Conservation (phyloP, 1,140 invertebrate species). For the Megalopta genalis region DNA sequence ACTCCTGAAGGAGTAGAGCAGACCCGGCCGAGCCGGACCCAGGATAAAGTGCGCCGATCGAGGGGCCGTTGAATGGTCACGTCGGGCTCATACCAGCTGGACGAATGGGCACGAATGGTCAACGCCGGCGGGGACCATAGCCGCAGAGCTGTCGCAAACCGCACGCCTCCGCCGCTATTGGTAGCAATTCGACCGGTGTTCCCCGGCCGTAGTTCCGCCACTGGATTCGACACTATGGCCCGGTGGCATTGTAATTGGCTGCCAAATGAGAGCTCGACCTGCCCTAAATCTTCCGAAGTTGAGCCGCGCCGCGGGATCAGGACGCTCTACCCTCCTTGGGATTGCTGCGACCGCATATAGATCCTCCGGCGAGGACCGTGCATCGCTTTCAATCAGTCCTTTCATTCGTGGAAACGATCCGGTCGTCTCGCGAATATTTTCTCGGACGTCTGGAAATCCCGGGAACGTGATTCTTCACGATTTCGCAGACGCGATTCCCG, state of each 20-base stretch:
- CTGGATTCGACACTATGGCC: conserved; percentile 64
- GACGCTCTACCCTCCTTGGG: conserved; percentile 36
- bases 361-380: too few relatives aligned
- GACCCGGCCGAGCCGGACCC: not conserved
- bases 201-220: conserved; percentile 57
- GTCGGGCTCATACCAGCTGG: not conserved
- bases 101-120: not conserved
- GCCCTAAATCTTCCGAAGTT: conserved; percentile 68
- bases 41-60: conserved; percentile 10
- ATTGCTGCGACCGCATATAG: not conserved
- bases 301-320: conserved; percentile 46
- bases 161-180: conserved; percentile 57
- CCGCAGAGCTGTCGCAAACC: conserved; percentile 58
- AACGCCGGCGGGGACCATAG: conserved; percentile 8
- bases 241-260: conserved; percentile 72
- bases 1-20: conserved; percentile 30
- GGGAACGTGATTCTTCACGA: too few relatives aligned
- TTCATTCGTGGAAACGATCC: too few relatives aligned
- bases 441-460: too few relatives aligned
- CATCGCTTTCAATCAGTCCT: too few relatives aligned
- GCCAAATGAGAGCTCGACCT: conserved; percentile 70
- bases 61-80: conserved; percentile 18
- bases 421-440: too few relatives aligned
- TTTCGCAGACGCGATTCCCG: too few relatives aligned
- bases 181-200: conserved; percentile 60